Percentiles rank a stretch among this genome's conserved stretches.
Conservation (phyloP, 92 coral and sea anemone species). For the Parazoanthus darwini region DNA sequence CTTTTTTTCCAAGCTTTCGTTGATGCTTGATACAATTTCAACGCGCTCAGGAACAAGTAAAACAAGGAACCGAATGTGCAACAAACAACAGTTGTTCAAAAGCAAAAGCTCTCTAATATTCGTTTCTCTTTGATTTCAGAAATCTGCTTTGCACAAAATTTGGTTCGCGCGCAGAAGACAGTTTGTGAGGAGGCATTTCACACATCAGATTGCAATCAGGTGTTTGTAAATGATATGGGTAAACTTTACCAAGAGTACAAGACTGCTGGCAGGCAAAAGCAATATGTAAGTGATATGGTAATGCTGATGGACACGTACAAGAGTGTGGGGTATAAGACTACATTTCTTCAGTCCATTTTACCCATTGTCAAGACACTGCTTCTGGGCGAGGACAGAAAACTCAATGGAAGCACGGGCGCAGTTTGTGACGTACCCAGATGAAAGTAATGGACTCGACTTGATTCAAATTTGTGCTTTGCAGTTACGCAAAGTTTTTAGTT, state of each 20-base stretch:
- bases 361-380: slow-evolving; percentile 15
- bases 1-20: background rate
- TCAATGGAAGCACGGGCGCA: background rate
- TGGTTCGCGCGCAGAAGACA: slow-evolving; percentile 60
- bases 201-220: slow-evolving; percentile 61
- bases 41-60: background rate
- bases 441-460: background rate
- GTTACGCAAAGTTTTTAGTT: background rate
- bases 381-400: slow-evolving; percentile 10
- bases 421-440: slow-evolving; percentile 15
- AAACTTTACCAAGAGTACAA: slow-evolving; percentile 69
- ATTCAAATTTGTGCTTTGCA: background rate
- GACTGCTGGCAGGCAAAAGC: slow-evolving; percentile 59
- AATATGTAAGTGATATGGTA: slow-evolving; percentile 61
- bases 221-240: slow-evolving; percentile 65
- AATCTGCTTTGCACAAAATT: slow-evolving; percentile 64
- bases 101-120: background rate
- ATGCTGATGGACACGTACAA: slow-evolving; percentile 69
- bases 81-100: background rate
- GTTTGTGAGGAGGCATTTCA: slow-evolving; percentile 49
- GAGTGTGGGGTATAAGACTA: slow-evolving; percentile 65
- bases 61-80: background rate
- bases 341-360: slow-evolving; percentile 67
- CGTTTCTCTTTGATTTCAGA: slow-evolving; percentile 54
- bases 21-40: background rate